Percentiles rank a stretch among this genome's conserved stretches.
Conservation (phyloP, 2,888 invertebrate genomes). For the Rhogogaster chlorosoma region DNA sequence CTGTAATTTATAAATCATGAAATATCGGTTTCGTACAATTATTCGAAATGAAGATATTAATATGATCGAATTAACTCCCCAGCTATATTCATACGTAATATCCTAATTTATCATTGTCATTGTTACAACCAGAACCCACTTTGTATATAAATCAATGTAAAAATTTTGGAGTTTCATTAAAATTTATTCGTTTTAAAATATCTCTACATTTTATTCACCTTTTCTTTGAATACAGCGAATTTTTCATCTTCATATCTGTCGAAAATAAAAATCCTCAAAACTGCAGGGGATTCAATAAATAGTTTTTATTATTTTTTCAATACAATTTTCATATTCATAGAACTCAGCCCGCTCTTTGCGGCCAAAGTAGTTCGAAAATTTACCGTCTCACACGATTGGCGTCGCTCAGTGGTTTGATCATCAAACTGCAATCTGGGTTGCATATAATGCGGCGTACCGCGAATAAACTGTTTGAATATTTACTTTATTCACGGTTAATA, state of each 20-base stretch:
- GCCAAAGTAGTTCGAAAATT: no score
- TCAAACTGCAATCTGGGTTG: not conserved
- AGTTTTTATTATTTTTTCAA: no score
- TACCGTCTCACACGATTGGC: not conserved
- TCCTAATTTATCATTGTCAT: slow-evolving; percentile 61
- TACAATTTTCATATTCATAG: no score
- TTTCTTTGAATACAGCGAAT: not conserved
- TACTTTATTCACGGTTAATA: no score
- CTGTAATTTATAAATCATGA: not conserved
- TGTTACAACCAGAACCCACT: slow-evolving; percentile 58
- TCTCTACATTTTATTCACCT: not conserved
- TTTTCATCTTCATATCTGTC: no score
- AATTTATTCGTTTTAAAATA: slow-evolving; percentile 69
- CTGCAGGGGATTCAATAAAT: no score
- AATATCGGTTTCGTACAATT: not conserved
- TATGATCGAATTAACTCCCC: slow-evolving; percentile 57
- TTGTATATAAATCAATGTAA: slow-evolving; percentile 69
- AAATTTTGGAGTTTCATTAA: slow-evolving; percentile 70
- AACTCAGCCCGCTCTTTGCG: no score
- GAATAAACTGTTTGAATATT: not conserved
- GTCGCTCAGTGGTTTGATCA: no score
- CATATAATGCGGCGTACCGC: not conserved
- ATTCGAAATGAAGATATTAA: slow-evolving; percentile 34
- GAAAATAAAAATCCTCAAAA: no score
- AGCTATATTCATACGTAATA: slow-evolving; percentile 61